Evolutionary conservation across 2,888 invertebrate genomes (phyloP).

Genomic region (Lycophotia porphyrea): DNA sequence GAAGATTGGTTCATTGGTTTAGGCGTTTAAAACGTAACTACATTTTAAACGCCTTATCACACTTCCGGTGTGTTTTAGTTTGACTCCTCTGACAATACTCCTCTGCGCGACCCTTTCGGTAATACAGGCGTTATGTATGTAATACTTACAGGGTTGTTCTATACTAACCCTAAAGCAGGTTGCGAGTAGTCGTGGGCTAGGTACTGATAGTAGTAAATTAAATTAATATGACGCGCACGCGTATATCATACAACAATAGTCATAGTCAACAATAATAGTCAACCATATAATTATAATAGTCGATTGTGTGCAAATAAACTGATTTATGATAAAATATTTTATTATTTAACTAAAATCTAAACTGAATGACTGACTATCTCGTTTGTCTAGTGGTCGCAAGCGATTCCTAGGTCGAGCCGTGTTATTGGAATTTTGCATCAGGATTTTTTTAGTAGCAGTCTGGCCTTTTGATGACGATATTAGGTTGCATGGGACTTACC

Average conservation of each 20-base stretch:
- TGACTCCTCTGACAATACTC: neutral
- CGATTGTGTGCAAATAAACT: conserved; percentile 37
- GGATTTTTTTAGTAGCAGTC: neutral
- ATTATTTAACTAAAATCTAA: neutral
- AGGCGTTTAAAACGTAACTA: too few species aligned
- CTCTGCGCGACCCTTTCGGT: neutral
- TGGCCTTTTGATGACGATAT: neutral
- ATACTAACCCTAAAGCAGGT: neutral
- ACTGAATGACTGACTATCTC: too few species aligned
- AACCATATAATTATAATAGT: conserved; percentile 6
- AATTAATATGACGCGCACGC: conserved; percentile 14
- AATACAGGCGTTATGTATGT: neutral
- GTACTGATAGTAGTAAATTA: neutral
- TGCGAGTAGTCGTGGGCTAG: neutral
- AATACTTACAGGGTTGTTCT: neutral
- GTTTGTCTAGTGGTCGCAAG: too few species aligned
- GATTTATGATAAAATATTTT: too few species aligned
- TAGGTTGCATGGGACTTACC: neutral
- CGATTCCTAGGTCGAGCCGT: too few species aligned
- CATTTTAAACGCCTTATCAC: too few species aligned
- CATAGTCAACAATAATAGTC: too few species aligned
- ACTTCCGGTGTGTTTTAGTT: neutral
- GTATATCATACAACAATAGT: too few species aligned
- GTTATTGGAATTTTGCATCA: too few species aligned
- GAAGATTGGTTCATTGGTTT: too few species aligned